Conservation (phyloP, 2,888 invertebrate genomes). For the Limulus polyphemus region DNA sequence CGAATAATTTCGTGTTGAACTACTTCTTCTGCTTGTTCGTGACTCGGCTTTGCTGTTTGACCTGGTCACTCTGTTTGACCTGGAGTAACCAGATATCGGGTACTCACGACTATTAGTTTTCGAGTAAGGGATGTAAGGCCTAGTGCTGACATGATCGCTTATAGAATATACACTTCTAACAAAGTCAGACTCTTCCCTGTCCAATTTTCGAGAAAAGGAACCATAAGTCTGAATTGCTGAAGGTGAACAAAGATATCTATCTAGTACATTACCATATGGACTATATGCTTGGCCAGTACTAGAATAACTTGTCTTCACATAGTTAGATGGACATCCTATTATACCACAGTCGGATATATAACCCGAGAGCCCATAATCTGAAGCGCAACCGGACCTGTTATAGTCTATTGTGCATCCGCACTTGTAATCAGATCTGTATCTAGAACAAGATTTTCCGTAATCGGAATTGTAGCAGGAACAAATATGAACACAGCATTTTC, state of each 20-base stretch:
- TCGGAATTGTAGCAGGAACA: slow-evolving; percentile 3
- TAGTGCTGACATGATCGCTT: too few species aligned
- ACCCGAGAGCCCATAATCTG: slow-evolving; percentile 21
- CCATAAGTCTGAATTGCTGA: slow-evolving; percentile 6
- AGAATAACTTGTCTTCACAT: slow-evolving; percentile 5
- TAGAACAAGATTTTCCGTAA: not conserved
- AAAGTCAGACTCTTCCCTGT: slow-evolving; percentile 11
- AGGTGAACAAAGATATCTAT: not conserved
- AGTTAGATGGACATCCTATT: slow-evolving; percentile 22
- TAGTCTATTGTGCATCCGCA: slow-evolving; percentile 22
- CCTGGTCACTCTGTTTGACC: not conserved
- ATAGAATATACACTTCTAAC: not conserved
- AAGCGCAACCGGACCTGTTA: slow-evolving; percentile 18
- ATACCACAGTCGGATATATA: slow-evolving; percentile 15
- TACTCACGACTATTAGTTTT: not conserved
- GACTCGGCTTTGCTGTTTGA: not conserved
- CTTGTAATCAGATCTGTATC: slow-evolving; percentile 1
- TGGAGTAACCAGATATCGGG: not conserved
- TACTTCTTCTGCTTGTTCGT: not conserved
- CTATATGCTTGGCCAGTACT: not conserved
- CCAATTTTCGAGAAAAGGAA: slow-evolving; percentile 13
- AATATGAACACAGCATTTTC: slow-evolving; percentile 4
- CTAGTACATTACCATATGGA: not conserved
- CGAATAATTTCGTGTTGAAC: not conserved
- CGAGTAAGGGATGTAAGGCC: not conserved